Conservation (phyloP, 1,140 invertebrate genomes). For the Leguminivora glycinivorella region DNA sequence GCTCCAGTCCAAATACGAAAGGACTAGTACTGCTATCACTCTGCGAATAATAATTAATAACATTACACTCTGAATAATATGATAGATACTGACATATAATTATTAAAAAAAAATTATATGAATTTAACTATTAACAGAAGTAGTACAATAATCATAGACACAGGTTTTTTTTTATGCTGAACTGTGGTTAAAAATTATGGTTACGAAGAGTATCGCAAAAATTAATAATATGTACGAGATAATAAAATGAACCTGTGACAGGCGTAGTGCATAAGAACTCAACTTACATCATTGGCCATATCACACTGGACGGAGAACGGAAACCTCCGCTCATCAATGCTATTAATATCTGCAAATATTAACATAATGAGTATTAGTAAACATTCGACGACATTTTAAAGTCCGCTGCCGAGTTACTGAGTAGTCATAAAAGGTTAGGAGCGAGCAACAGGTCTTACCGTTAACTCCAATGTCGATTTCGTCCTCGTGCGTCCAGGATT, state of each 20-base stretch:
- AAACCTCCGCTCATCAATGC: conserved; percentile 49
- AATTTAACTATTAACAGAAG: no score
- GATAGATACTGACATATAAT: background rate
- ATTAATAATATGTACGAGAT: no score
- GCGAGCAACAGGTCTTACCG: conserved; percentile 30
- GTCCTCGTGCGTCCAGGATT: conserved; percentile 39
- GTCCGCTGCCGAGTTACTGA: background rate
- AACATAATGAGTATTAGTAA: conserved; percentile 22
- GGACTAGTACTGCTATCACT: conserved; percentile 46
- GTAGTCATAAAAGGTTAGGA: background rate
- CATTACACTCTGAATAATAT: background rate
- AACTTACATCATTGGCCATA: conserved; percentile 50
- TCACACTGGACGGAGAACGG: conserved; percentile 52
- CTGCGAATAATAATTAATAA: conserved; percentile 33
- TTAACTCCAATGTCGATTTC: conserved; percentile 39
- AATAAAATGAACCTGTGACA: background rate
- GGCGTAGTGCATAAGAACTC: background rate
- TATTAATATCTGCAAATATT: conserved; percentile 46
- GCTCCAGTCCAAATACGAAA: conserved; percentile 53
- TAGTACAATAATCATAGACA: no score
- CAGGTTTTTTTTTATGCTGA: no score
- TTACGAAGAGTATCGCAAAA: no score
- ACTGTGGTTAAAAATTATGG: no score
- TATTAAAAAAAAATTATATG: no score
- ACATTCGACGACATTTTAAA: background rate